Conservation (phyloP, 1,140 invertebrate species). For the Ectropis grisescens region DNA sequence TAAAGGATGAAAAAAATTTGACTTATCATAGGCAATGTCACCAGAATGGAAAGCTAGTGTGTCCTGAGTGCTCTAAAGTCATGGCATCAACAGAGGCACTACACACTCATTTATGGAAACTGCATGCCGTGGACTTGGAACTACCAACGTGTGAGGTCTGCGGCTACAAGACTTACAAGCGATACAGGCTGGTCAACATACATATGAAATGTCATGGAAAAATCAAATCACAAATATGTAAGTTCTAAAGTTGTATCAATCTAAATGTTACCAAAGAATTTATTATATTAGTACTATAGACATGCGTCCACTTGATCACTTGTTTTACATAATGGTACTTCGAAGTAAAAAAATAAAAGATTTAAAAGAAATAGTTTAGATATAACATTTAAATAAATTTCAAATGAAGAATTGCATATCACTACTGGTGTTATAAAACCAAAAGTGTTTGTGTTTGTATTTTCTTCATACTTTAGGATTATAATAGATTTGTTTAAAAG, state of each 20-base stretch:
- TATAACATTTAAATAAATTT: no score
- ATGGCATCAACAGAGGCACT: constrained; percentile 73
- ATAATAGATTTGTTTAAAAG: no score
- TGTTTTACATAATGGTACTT: no score
- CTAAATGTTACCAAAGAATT: neutral
- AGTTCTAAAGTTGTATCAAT: constrained; percentile 12
- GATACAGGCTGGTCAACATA: constrained; percentile 74
- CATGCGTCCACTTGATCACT: no score
- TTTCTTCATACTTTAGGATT: no score
- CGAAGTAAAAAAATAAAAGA: no score
- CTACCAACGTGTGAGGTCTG: constrained; percentile 77
- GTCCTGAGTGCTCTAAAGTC: constrained; percentile 75
- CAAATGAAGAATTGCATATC: no score
- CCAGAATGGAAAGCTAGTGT: constrained; percentile 71
- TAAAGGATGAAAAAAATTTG: constrained; percentile 56
- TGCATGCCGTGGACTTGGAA: constrained; percentile 83
- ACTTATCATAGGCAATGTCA: constrained; percentile 76
- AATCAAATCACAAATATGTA: constrained; percentile 64
- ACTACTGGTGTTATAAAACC: no score
- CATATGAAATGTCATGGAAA: constrained; percentile 79
- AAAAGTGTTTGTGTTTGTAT: no score
- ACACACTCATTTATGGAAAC: constrained; percentile 83
- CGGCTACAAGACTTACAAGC: constrained; percentile 76
- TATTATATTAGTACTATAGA: constrained; percentile 1
- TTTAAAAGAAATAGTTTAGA: no score